These are phyloP conservation scores for Formica aserva DNA, from an alignment of 2,888 invertebrate species.

Conservation along the genomic window DNA sequence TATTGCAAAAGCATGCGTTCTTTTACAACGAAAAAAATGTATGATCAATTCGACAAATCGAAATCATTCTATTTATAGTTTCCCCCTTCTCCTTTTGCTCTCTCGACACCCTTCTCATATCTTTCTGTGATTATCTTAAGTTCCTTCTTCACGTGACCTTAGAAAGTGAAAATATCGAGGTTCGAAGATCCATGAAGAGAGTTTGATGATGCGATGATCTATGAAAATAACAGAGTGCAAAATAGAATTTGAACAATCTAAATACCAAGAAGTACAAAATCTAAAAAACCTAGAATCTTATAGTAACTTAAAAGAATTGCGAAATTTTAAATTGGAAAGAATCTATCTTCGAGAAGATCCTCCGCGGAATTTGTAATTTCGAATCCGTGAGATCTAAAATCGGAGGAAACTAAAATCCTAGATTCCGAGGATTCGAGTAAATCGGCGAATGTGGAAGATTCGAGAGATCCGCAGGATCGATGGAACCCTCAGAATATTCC, in stretches of 20 bases:
- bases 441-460: not conserved
- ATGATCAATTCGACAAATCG: conserved; percentile 12
- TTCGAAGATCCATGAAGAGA: conserved; percentile 7
- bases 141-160: not conserved
- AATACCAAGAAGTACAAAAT: conserved; percentile 16
- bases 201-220: not conserved
- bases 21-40: conserved; percentile 40
- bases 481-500: not conserved
- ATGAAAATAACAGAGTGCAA: not conserved
- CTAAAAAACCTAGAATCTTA: not conserved
- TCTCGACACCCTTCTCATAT: not conserved
- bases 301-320: not conserved
- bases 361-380: not conserved
- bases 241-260: conserved; percentile 2
- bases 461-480: not conserved
- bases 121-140: conserved; percentile 29
- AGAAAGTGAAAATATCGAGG: conserved; percentile 2
- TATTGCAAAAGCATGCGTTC: conserved; percentile 41
- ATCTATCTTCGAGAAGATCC: not conserved
- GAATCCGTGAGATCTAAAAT: not conserved
- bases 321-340: conserved; percentile 21
- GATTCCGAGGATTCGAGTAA: not conserved
- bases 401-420: not conserved
- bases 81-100: not conserved
- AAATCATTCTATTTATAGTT: not conserved